Conservation (phyloP, 2,888 invertebrate species). For the Autographa gamma region DNA sequence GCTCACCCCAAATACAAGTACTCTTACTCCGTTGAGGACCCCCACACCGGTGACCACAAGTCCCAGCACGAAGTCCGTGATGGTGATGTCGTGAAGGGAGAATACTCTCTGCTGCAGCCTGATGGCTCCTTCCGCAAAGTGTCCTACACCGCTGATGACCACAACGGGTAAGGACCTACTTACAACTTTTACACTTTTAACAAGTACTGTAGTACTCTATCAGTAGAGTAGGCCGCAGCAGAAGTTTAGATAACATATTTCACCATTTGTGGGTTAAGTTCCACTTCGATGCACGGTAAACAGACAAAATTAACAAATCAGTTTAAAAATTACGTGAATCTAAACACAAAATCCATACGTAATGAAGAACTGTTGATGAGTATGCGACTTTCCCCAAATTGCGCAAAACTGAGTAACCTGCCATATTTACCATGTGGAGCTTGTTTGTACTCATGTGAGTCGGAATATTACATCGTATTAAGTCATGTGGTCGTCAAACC, state of each 20-base stretch:
- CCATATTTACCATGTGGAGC: constrained; percentile 67
- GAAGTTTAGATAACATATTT: neutral
- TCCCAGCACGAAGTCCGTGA: constrained; percentile 89
- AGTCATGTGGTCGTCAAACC: constrained; percentile 83
- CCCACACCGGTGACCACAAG: constrained; percentile 90
- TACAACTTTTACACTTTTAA: neutral
- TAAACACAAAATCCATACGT: constrained; percentile 50
- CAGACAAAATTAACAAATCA: neutral
- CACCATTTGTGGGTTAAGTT: constrained; percentile 2
- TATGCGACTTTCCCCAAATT: constrained; percentile 74
- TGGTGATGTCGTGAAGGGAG: constrained; percentile 91
- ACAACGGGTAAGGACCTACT: constrained; percentile 81
- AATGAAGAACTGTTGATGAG: constrained; percentile 56
- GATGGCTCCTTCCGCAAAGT: constrained; percentile 90
- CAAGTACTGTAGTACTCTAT: neutral
- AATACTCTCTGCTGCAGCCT: constrained; percentile 90
- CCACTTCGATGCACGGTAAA: neutral
- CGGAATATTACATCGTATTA: constrained; percentile 66
- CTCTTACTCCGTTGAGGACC: constrained; percentile 90
- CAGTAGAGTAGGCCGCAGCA: neutral
- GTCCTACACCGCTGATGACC: constrained; percentile 89
- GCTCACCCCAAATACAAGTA: constrained; percentile 90
- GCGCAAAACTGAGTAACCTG: constrained; percentile 67
- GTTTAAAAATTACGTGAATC: constrained; percentile 42
- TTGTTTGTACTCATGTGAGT: constrained; percentile 63